A percentile compares a stretch with the other conserved stretches of the same genome.
Conservation (phyloP, 2,888 invertebrate species). For the Polydrusus cervinus region DNA sequence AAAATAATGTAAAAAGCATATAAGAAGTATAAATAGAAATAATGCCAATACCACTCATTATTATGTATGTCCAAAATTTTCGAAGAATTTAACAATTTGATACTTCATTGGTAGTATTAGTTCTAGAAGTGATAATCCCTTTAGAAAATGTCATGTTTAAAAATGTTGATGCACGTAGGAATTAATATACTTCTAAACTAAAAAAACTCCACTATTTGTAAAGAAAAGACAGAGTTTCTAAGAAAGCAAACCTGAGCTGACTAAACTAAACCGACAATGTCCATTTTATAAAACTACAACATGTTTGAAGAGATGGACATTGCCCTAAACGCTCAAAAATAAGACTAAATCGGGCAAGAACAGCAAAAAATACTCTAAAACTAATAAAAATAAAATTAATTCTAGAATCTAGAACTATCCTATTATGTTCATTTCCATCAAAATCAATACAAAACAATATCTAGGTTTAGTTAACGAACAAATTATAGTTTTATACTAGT, state of each 20-base stretch:
- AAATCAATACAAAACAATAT: too few species aligned
- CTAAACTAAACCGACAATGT: slow-evolving; percentile 27
- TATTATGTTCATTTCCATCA: too few species aligned
- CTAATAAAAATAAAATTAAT: slow-evolving; percentile 18
- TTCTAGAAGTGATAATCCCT: too few species aligned
- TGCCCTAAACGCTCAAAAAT: slow-evolving; percentile 36
- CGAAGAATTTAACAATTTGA: too few species aligned
- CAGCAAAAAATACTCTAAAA: slow-evolving; percentile 36
- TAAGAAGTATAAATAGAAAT: background rate
- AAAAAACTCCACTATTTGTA: too few species aligned
- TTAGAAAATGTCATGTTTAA: too few species aligned
- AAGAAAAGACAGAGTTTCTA: background rate
- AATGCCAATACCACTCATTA: background rate
- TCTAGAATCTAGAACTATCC: background rate
- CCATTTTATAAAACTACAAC: slow-evolving; percentile 2
- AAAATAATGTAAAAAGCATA: background rate
- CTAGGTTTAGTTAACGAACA: too few species aligned
- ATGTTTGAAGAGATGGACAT: background rate
- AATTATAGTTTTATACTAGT: too few species aligned
- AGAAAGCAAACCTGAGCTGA: slow-evolving; percentile 32
- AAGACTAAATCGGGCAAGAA: slow-evolving; percentile 43
- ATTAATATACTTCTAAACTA: too few species aligned
- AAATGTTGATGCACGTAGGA: too few species aligned
- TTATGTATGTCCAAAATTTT: too few species aligned
- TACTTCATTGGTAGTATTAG: too few species aligned